Evolutionary conservation across 2,888 invertebrate species (phyloP).

Genomic region (Cremastinae sp.): DNA sequence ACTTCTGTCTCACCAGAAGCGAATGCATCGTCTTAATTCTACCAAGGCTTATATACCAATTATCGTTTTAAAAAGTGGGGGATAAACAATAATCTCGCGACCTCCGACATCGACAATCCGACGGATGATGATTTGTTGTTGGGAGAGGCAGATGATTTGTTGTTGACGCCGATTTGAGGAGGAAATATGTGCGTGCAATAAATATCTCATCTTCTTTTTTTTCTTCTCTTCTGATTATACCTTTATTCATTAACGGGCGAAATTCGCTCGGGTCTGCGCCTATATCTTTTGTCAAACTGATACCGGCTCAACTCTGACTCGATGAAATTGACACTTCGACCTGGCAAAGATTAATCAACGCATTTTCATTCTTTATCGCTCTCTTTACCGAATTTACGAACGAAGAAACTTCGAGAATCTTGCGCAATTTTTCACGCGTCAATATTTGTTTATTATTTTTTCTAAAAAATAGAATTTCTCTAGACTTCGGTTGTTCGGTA

Average conservation of each 20-base stretch:
- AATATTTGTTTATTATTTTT: not conserved
- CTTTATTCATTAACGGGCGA: slow-evolving; percentile 2
- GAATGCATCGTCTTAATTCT: slow-evolving; percentile 7
- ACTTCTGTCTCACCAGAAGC: slow-evolving; percentile 50
- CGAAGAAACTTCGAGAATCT: not conserved
- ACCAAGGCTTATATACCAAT: slow-evolving; percentile 52
- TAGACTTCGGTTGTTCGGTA: too few species aligned
- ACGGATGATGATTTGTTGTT: slow-evolving; percentile 12
- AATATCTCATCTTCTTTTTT: not conserved
- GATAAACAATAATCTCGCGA: slow-evolving; percentile 41
- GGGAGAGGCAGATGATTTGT: slow-evolving; percentile 17
- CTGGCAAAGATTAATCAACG: slow-evolving; percentile 17
- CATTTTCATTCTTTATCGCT: slow-evolving; percentile 7
- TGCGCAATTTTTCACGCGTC: not conserved
- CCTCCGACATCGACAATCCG: slow-evolving; percentile 47
- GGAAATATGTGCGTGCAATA: slow-evolving; percentile 5
- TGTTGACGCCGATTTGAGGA: slow-evolving; percentile 17
- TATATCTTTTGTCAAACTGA: not conserved
- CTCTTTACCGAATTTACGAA: not conserved
- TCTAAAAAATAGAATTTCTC: too few species aligned
- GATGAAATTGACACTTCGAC: slow-evolving; percentile 44
- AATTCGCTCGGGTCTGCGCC: not conserved
- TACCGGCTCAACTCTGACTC: slow-evolving; percentile 58
- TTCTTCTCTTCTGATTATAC: slow-evolving; percentile 25
- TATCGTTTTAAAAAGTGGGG: slow-evolving; percentile 18